phyloP scores from a whole-genome alignment of 2,797 vertebrate genomes.

The Uromys caudimaculatus region DNA sequence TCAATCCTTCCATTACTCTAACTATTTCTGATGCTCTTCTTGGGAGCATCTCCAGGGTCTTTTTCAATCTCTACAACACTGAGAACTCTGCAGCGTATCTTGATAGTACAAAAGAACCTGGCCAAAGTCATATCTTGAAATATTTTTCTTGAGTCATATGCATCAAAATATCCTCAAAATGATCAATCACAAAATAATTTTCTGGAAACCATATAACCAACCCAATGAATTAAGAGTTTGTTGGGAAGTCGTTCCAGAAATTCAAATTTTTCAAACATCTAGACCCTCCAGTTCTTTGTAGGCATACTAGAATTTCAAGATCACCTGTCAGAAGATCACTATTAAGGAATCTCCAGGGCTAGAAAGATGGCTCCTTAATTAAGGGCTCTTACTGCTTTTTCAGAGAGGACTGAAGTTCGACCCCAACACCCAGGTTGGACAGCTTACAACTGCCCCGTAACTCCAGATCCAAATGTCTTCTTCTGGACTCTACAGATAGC shows the following conservation, averaged over 20 bases:
- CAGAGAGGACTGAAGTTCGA: neutral
- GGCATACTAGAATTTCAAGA: neutral
- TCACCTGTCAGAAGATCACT: neutral
- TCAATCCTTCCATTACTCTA: constrained; percentile 54
- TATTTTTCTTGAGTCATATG: neutral
- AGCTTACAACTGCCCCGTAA: neutral
- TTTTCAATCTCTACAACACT: neutral
- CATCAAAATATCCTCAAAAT: neutral
- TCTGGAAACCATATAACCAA: neutral
- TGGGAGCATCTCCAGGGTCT: neutral
- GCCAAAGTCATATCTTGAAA: neutral
- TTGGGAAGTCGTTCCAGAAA: neutral
- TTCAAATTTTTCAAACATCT: neutral
- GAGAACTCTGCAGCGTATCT: neutral
- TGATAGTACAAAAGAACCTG: neutral
- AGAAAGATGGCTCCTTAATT: neutral
- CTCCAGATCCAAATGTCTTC: neutral
- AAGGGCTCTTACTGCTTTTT: neutral
- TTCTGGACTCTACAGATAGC: neutral
- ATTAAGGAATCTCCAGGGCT: neutral
- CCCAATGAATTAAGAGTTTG: neutral
- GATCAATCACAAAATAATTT: constrained; percentile 14
- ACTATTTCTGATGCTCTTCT: constrained; percentile 49
- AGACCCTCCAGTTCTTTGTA: neutral
- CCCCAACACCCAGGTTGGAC: neutral